Percentiles rank a stretch among this genome's conserved stretches.
Conservation (phyloP, 2,113 vertebrate genomes). For the Poicephalus meyeri region DNA sequence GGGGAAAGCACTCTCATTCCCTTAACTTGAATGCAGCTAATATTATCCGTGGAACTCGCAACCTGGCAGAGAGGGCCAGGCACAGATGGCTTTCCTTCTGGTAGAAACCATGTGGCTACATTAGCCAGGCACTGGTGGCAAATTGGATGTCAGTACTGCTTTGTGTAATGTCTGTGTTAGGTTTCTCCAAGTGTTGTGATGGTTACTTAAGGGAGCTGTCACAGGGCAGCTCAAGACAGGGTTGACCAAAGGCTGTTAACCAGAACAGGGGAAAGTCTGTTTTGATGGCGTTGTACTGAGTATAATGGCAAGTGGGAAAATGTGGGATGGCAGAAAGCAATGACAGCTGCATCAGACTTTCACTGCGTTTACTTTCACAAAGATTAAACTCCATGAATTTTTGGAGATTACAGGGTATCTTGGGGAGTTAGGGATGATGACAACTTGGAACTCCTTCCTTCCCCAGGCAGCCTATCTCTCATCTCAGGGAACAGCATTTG, state of each 20-base stretch:
- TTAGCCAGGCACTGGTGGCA: background rate
- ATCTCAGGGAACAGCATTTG: background rate
- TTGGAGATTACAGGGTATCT: background rate
- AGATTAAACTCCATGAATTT: background rate
- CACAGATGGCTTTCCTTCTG: background rate
- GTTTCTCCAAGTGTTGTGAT: background rate
- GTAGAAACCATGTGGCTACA: fast-evolving
- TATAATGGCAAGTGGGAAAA: background rate
- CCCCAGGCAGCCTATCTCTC: background rate
- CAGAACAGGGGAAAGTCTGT: background rate
- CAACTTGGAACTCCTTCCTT: background rate
- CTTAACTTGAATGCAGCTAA: background rate
- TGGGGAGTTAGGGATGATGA: background rate
- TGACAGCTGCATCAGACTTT: background rate
- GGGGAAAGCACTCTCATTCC: background rate
- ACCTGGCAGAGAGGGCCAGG: background rate
- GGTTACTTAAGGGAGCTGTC: background rate
- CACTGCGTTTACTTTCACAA: fast-evolving
- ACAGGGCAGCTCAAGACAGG: background rate
- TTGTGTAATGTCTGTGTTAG: background rate
- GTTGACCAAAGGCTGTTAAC: background rate
- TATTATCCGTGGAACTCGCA: background rate
- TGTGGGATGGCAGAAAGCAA: background rate
- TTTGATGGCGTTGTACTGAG: background rate
- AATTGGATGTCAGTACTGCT: background rate